These are phyloP conservation scores for Tursiops truncatus DNA, from an alignment of 2,113 vertebrate species.

Conservation along the genomic window DNA sequence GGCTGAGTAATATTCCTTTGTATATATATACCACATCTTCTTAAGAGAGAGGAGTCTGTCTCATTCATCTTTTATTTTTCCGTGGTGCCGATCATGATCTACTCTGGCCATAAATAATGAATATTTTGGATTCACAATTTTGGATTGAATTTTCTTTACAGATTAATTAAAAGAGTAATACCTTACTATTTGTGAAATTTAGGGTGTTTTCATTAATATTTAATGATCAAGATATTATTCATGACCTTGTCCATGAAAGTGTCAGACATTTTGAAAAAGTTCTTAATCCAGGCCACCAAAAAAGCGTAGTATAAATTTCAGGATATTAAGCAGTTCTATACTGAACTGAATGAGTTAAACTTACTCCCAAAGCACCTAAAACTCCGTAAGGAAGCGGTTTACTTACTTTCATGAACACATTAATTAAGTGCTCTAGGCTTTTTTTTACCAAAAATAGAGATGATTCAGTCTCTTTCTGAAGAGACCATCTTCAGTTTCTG, in stretches of 20 bases:
- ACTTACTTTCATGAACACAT: conserved; percentile 45
- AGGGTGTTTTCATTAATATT: neutral
- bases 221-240: neutral
- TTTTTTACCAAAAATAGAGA: conserved; percentile 65
- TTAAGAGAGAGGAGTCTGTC: neutral
- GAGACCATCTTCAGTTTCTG: conserved; percentile 49
- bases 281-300: neutral
- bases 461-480: conserved; percentile 45
- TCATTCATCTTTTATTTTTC: neutral
- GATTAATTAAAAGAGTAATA: neutral
- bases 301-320: neutral
- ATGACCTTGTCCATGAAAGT: neutral
- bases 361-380: neutral
- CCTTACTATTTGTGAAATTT: neutral
- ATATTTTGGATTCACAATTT: neutral
- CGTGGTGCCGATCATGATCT: neutral
- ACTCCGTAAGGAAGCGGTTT: conserved; percentile 21
- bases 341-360: conserved; percentile 39
- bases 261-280: neutral
- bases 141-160: neutral
- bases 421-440: conserved; percentile 58
- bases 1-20: too few relatives aligned
- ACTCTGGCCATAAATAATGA: neutral
- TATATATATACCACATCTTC: too few relatives aligned
- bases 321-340: neutral